These are phyloP conservation scores for Dendrolimus kikuchii DNA, from an alignment of 1,140 invertebrate genomes.

Conservation along the genomic window DNA sequence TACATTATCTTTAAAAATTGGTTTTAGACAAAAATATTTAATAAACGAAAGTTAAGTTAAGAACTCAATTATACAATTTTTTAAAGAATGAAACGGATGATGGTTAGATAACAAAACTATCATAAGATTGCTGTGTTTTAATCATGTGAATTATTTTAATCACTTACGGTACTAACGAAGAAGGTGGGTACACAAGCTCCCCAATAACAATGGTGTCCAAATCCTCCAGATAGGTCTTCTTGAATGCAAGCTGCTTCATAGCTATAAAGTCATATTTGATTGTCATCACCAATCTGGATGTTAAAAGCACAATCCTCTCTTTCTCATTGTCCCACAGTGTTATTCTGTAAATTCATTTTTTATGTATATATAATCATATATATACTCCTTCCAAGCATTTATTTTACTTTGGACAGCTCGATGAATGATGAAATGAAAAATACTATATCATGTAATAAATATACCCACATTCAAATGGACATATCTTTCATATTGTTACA, in stretches of 20 bases:
- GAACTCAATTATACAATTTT: too few species aligned
- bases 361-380: conserved; percentile 8
- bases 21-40: too few species aligned
- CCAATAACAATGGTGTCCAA: conserved; percentile 83
- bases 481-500: too few species aligned
- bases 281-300: conserved; percentile 79
- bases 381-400: too few species aligned
- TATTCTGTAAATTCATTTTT: conserved; percentile 74
- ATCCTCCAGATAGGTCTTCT: conserved; percentile 76
- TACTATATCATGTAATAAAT: too few species aligned
- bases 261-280: conserved; percentile 91
- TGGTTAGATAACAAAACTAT: too few species aligned
- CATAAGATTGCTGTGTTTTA: background rate
- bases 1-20: too few species aligned
- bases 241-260: conserved; percentile 79
- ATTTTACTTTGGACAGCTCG: too few species aligned
- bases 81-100: too few species aligned
- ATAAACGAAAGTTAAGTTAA: too few species aligned
- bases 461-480: too few species aligned
- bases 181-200: conserved; percentile 83
- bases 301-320: conserved; percentile 84
- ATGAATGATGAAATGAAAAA: too few species aligned
- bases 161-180: conserved; percentile 88
- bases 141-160: background rate
- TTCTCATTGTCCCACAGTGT: conserved; percentile 91